phyloP scores from a whole-genome alignment of 2,113 vertebrate species.

The Oenanthe melanoleuca region DNA sequence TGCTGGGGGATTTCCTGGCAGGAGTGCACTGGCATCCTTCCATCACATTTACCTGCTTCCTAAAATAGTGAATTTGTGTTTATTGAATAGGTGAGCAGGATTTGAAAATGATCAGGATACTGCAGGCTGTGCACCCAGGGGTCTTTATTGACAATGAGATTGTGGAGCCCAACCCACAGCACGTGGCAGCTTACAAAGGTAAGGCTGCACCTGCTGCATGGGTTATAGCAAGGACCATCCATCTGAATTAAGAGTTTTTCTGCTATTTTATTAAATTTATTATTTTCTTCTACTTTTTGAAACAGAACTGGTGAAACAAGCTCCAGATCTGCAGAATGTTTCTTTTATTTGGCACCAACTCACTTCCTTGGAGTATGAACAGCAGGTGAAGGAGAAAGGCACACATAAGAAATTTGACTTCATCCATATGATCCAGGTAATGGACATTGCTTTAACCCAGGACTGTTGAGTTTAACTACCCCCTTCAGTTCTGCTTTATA shows the following conservation, averaged over 20 bases:
- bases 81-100: conserved; percentile 79
- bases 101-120: conserved; percentile 80
- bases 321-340: conserved; percentile 53
- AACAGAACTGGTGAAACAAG: conserved; percentile 56
- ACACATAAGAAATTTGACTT: conserved; percentile 62
- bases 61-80: neutral
- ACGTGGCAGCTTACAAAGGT: conserved; percentile 82
- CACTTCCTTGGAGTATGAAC: conserved; percentile 48
- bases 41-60: neutral
- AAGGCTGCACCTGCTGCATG: neutral
- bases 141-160: conserved; percentile 80
- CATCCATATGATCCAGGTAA: conserved; percentile 74
- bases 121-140: conserved; percentile 76
- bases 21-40: neutral
- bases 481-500: neutral
- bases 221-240: accelerated
- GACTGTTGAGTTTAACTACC: neutral
- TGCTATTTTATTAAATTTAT: neutral
- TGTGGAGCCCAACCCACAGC: conserved; percentile 82
- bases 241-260: neutral
- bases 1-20: neutral
- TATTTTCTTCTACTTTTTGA: neutral
- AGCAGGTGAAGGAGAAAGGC: conserved; percentile 39
- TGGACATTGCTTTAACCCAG: neutral
- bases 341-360: conserved; percentile 69